A percentile compares a stretch with the other conserved stretches of the same genome.
phyloP scores from a whole-genome alignment of 2,797 vertebrate species.

The Cetoscarus ocellatus region DNA sequence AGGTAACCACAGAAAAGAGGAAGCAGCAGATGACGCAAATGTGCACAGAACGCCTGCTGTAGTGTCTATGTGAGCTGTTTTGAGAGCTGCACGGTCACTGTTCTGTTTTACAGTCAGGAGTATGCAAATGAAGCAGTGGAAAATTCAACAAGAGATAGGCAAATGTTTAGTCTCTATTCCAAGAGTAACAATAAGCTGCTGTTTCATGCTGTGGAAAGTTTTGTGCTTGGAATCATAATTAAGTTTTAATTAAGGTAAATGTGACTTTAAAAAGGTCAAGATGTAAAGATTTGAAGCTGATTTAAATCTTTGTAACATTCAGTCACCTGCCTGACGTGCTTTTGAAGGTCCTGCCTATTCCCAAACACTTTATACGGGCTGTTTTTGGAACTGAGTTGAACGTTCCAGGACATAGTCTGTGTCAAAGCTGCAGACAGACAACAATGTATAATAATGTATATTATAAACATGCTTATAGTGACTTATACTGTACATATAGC shows the following conservation, averaged over 20 bases:
- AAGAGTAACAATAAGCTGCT: background rate
- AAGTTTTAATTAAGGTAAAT: background rate
- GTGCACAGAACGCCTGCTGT: conserved; percentile 12
- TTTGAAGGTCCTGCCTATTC: too few species aligned
- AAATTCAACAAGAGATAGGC: conserved; percentile 73
- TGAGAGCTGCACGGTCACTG: conserved; percentile 26
- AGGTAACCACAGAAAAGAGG: conserved; percentile 82
- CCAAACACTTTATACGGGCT: too few species aligned
- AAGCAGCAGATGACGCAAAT: conserved; percentile 79
- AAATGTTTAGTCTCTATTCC: conserved; percentile 65
- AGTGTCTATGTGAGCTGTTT: conserved; percentile 31
- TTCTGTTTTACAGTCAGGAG: conserved; percentile 47
- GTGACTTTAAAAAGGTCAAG: background rate
- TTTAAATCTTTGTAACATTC: too few species aligned
- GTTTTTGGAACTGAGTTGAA: too few species aligned
- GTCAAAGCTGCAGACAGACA: too few species aligned
- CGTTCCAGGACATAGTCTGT: too few species aligned
- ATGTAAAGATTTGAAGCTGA: background rate
- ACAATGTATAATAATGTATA: too few species aligned
- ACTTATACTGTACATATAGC: too few species aligned
- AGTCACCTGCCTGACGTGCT: too few species aligned
- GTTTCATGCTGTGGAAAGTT: conserved; percentile 11
- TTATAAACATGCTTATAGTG: too few species aligned
- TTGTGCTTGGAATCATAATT: background rate
- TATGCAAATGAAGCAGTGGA: conserved; percentile 83